Conservation (phyloP, 2,888 invertebrate species). For the Perdita meconis region DNA sequence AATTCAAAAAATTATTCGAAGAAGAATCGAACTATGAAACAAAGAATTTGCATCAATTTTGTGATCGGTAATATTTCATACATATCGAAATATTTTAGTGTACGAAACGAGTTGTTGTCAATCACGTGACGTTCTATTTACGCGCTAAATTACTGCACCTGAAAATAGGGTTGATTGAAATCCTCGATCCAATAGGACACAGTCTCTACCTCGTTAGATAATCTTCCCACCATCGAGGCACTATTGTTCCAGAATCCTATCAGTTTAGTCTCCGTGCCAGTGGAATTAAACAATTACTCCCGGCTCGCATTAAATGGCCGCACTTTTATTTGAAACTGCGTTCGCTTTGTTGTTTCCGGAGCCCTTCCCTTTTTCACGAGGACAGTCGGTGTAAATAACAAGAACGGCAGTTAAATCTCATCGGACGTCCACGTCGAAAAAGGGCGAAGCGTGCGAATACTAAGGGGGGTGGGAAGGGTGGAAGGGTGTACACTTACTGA, state of each 20-base stretch:
- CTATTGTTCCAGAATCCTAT: neutral
- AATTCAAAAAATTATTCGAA: neutral
- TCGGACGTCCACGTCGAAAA: constrained; percentile 42
- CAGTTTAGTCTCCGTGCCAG: neutral
- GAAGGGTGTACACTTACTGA: neutral
- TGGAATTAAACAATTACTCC: constrained; percentile 48
- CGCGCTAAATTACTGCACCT: neutral
- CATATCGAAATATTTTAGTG: too few species aligned
- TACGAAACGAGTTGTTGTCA: too few species aligned
- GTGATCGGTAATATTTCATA: too few species aligned
- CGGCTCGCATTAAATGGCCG: constrained; percentile 24
- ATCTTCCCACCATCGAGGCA: neutral
- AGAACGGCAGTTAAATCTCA: constrained; percentile 50
- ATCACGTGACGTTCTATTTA: neutral
- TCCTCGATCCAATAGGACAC: neutral
- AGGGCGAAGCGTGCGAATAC: constrained; percentile 11
- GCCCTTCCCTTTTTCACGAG: constrained; percentile 36
- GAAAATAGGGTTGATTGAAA: neutral
- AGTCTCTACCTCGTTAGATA: constrained; percentile 4
- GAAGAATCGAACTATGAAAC: neutral
- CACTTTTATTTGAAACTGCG: constrained; percentile 28
- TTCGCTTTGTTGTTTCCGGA: constrained; percentile 23
- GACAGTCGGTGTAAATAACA: constrained; percentile 46
- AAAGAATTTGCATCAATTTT: neutral
- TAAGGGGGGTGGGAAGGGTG: neutral